Conservation (phyloP, 2,888 invertebrate species). For the Maniola hyperantus region DNA sequence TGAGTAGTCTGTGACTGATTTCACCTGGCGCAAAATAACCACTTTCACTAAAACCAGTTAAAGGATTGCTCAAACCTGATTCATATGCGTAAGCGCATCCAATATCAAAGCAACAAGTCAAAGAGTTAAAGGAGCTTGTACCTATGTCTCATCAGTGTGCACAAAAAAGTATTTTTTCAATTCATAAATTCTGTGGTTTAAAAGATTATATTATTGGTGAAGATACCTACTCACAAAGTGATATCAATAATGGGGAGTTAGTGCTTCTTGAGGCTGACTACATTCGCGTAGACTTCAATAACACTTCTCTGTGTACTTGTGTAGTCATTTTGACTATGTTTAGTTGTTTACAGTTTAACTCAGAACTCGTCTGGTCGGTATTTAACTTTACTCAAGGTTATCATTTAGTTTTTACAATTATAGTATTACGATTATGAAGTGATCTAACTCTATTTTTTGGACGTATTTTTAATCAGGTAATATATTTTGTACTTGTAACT, state of each 20-base stretch:
- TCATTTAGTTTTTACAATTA: background rate
- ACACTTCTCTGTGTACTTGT: background rate
- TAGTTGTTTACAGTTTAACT: conserved; percentile 6
- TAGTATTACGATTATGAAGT: background rate
- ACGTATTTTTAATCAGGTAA: background rate
- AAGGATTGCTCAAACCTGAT: background rate
- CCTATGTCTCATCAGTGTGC: too few species aligned
- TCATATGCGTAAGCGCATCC: background rate
- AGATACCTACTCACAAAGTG: too few species aligned
- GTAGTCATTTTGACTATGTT: background rate
- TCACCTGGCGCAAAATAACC: background rate
- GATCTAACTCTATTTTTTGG: background rate
- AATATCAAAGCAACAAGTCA: background rate
- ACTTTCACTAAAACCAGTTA: conserved; percentile 3
- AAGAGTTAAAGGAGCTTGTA: too few species aligned
- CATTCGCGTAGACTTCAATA: background rate
- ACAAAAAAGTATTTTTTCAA: too few species aligned
- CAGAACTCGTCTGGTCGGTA: background rate
- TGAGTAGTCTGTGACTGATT: too few species aligned
- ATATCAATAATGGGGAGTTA: background rate
- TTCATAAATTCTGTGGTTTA: too few species aligned
- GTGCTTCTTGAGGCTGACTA: background rate
- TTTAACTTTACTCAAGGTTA: background rate
- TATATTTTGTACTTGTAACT: background rate
- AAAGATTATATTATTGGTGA: too few species aligned